Evolutionary conservation across 2,113 vertebrate species (phyloP).

Genomic region (Acrocephalus arundinaceus): DNA sequence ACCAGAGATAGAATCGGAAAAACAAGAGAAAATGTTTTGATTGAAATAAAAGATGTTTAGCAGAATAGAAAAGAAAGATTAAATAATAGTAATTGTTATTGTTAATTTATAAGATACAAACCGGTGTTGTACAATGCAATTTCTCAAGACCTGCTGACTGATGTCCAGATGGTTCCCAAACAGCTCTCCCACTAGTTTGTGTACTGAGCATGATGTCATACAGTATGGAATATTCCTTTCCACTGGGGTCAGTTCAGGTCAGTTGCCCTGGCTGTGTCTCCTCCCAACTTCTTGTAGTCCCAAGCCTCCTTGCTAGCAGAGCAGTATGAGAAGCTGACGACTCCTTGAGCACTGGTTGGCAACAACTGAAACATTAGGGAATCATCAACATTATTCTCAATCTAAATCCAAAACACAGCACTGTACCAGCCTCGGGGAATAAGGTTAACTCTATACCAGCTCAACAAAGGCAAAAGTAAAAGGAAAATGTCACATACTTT

Average conservation of each 20-base stretch:
- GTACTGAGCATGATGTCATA: not conserved
- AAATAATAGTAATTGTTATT: not conserved
- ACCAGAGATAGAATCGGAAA: not conserved
- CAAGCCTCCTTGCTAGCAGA: not conserved
- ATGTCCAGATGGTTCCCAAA: fast-evolving
- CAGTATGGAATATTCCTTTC: not conserved
- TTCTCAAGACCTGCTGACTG: not conserved
- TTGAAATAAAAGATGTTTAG: not conserved
- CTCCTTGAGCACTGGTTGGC: not conserved
- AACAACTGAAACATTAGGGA: not conserved
- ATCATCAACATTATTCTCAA: not conserved
- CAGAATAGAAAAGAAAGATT: not conserved
- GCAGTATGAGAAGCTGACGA: not conserved
- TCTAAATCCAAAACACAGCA: not conserved
- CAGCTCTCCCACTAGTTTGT: not conserved
- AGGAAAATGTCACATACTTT: not conserved
- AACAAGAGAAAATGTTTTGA: fast-evolving
- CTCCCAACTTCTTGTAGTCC: not conserved
- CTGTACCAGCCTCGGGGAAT: not conserved
- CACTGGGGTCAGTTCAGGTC: not conserved
- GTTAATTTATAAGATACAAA: not conserved
- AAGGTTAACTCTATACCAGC: not conserved
- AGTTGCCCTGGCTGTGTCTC: not conserved
- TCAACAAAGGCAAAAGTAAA: not conserved
- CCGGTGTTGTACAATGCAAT: not conserved